These are phyloP conservation scores for Volucella zonaria DNA, from an alignment of 2,888 invertebrate genomes.

Conservation along the genomic window DNA sequence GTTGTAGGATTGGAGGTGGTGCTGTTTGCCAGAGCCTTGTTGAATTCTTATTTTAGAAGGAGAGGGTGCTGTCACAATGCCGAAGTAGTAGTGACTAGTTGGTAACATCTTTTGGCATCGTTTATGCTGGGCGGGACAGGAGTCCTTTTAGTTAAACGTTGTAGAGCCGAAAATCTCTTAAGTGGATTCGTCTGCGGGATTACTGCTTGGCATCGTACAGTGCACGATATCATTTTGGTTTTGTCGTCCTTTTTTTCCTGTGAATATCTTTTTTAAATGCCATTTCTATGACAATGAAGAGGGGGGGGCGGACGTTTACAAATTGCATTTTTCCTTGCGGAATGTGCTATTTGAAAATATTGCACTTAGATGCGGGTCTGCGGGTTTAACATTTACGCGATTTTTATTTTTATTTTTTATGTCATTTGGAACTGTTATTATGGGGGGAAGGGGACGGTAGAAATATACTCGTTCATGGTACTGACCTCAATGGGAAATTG, in stretches of 20 bases:
- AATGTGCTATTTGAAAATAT: slow-evolving; percentile 16
- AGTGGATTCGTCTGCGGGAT: slow-evolving; percentile 55
- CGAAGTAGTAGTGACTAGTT: slow-evolving; percentile 33
- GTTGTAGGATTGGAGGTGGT: neutral
- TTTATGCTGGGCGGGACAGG: slow-evolving; percentile 13
- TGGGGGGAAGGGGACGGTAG: too few species aligned
- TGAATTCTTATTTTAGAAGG: slow-evolving; percentile 13
- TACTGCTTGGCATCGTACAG: slow-evolving; percentile 2
- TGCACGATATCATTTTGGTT: slow-evolving; percentile 11
- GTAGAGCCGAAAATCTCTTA: slow-evolving; percentile 60
- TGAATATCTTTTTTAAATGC: neutral
- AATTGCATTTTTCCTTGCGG: slow-evolving; percentile 30
- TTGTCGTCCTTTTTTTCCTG: too few species aligned
- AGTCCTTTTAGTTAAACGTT: slow-evolving; percentile 19
- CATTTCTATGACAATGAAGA: neutral
- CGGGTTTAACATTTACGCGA: neutral
- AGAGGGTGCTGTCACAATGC: slow-evolving; percentile 20
- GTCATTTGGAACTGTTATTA: neutral
- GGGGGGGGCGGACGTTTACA: neutral
- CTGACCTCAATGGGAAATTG: too few species aligned
- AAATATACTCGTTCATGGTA: too few species aligned
- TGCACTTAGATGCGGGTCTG: slow-evolving; percentile 1
- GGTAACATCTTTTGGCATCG: slow-evolving; percentile 51
- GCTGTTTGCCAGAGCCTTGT: slow-evolving; percentile 12
- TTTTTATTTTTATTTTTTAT: slow-evolving; percentile 1